These are phyloP conservation scores for Microplitis deprimator DNA, from an alignment of 2,888 invertebrate genomes.

Conservation along the genomic window DNA sequence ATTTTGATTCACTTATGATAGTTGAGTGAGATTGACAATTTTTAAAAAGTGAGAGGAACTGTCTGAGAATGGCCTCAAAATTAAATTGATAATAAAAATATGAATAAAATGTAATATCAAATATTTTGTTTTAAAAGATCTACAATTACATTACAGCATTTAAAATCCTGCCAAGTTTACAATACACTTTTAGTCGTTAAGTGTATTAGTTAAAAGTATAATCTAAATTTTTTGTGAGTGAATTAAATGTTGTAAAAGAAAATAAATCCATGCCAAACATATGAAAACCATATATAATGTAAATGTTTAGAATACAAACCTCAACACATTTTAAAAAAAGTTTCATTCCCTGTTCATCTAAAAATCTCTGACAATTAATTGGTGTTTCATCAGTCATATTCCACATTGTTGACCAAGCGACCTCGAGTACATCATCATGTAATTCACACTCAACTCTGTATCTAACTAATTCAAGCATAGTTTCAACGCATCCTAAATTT, in stretches of 20 bases:
- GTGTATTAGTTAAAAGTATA: background rate
- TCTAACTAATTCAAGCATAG: slow-evolving; percentile 90
- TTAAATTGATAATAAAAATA: no score
- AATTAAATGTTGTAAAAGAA: no score
- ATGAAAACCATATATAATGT: no score
- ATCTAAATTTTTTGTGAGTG: no score
- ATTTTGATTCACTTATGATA: no score
- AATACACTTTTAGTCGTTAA: background rate
- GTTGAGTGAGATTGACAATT: no score
- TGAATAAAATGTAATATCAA: background rate
- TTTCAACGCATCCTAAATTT: slow-evolving; percentile 86
- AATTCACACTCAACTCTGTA: slow-evolving; percentile 82
- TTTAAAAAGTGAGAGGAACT: no score
- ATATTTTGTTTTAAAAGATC: background rate
- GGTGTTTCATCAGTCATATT: slow-evolving; percentile 98
- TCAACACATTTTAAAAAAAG: slow-evolving; percentile 90
- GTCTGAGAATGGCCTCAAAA: no score
- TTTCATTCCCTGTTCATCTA: slow-evolving; percentile 90
- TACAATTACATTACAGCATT: background rate
- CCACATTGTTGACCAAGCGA: slow-evolving; percentile 99
- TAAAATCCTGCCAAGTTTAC: background rate
- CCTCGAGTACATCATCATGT: slow-evolving; percentile 97
- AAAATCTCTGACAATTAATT: slow-evolving; percentile 91
- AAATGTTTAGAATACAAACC: slow-evolving; percentile 73
- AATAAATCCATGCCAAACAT: no score